Evolutionary conservation across 2,888 invertebrate species (phyloP), one percentile per base, ranked within the genome.

Genomic region (Eremobia ochroleuca): DNA sequence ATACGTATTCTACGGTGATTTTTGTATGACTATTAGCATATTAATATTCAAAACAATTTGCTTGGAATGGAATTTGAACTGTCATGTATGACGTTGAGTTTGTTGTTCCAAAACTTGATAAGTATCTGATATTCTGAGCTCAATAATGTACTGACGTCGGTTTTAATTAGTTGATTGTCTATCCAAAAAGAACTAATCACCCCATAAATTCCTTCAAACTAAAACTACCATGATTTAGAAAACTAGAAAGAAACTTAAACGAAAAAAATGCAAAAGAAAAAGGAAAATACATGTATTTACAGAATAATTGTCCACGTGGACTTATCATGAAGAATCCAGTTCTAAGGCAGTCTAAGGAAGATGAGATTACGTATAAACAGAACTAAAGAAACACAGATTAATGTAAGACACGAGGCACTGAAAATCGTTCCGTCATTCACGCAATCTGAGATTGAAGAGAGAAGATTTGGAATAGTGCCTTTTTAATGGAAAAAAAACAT

Each of bases 281-380:
- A 5, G 31, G 15, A n/a, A 43, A 69, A 46, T 68, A 15, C n/a
- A 18, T 21, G 15, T 40, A 31, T 31, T 43, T 25, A 70, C 15
- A 58, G 34, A 58, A 65, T 49, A 65, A 59, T 21, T 58, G 28
- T 49, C 25, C 49, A 37, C 37, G 18, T 25, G 34, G 28, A 46
- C 28, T 62, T 52, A 52, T 25, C 25, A 52, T 25, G 9, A 9
- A 25, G 25, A 52, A 9, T 52, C 25, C 25, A 25, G 25, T 52
- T 25, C 52, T 11, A 9, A 52, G 25, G 0, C 52, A 43, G 43
- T 18, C 21, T 65, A 65, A 21, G 15, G n/a, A 55, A 37, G 37
- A 73, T 31, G 28, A 76, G 37, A 65, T 31, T 21, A 40, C 58
- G 18, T 46, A 76, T 66, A 66, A 66, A 74, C 11, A 31, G 46